Base-by-base conservation (phyloP, 2,888 invertebrate genomes). In the Tricholauxania praeusta region DNA sequence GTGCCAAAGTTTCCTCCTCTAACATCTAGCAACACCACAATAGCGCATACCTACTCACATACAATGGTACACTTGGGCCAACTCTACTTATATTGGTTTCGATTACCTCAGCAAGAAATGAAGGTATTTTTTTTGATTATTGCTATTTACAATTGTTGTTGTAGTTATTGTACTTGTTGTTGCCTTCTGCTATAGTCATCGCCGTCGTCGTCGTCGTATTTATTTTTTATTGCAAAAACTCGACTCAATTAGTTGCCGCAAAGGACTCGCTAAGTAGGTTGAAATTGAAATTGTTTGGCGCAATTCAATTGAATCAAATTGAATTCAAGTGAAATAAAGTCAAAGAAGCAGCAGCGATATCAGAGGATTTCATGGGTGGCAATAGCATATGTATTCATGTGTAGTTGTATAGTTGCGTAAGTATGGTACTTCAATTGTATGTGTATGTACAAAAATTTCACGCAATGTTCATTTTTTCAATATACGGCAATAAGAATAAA, bases 41-140 rank as follows among this genome's bases (percentile, higher is more conserved):
- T 12, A 17, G 19, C 39, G 53, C 52, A 14, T 28, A 39, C 39
- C 7, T 15, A 19, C n/a, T 15, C 53, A 17, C 17, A 32, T 48
- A 48, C 53, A 14, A 53, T 17, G 14, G n/a, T 7, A 53, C n/a
- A 53, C n/a, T 53, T 53, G n/a, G n/a, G 19, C 19, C 10, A 53
- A 53, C 19, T 53, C 78, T 77, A 79, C 78, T 81, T 81, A 79
- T 79, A 82, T 81, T 74, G 77, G 60, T 72, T 63, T 52, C 67
- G 19, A 39, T 57, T 70, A 28, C 39, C 22, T 60, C 48, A 52
- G 48, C 17, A 66, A 53, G 32, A 64, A 53, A 53, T 66, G n/a
- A 32, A 66, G 53, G 19, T 67, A 67, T 47, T 55, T 32, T 55
- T 47, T 19, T 28, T 28, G n/a, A 39, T 60, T n/a, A 22, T 17